Evolutionary conservation across 1,140 invertebrate species (phyloP).

Genomic region (Heterodera schachtii): DNA sequence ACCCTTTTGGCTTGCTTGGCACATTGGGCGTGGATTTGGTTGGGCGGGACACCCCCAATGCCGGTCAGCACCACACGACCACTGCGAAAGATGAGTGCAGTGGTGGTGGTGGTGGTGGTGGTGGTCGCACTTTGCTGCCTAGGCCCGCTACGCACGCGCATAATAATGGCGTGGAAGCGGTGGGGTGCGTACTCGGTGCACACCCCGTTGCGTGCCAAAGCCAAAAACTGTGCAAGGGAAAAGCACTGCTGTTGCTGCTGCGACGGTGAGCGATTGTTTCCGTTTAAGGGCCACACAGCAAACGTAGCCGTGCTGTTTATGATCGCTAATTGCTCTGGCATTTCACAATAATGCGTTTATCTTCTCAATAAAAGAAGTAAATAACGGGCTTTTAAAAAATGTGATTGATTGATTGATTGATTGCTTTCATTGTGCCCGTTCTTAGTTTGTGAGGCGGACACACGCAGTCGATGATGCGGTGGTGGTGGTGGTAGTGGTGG

Average conservation of each 20-base stretch:
- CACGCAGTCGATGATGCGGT: no score
- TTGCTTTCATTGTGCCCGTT: background rate
- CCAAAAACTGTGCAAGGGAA: background rate
- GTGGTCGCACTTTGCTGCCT: background rate
- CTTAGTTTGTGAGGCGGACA: no score
- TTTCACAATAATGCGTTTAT: background rate
- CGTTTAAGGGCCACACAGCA: background rate
- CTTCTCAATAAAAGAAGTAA: background rate
- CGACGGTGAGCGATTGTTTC: background rate
- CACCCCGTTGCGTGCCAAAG: background rate
- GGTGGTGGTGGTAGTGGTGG: no score
- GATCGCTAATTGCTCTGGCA: background rate
- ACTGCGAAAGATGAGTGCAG: slow-evolving; percentile 4
- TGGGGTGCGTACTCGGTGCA: slow-evolving; percentile 8
- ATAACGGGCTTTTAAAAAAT: no score
- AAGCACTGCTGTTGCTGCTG: background rate
- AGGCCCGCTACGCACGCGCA: background rate
- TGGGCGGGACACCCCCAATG: background rate
- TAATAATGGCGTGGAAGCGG: slow-evolving; percentile 20
- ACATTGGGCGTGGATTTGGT: background rate
- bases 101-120: background rate
- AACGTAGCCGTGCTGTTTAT: background rate
- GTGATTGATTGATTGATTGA: background rate
- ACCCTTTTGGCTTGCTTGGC: background rate
- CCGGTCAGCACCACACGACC: slow-evolving; percentile 5